phyloP scores from a whole-genome alignment of 2,888 invertebrate species.

The Helleia helle region DNA sequence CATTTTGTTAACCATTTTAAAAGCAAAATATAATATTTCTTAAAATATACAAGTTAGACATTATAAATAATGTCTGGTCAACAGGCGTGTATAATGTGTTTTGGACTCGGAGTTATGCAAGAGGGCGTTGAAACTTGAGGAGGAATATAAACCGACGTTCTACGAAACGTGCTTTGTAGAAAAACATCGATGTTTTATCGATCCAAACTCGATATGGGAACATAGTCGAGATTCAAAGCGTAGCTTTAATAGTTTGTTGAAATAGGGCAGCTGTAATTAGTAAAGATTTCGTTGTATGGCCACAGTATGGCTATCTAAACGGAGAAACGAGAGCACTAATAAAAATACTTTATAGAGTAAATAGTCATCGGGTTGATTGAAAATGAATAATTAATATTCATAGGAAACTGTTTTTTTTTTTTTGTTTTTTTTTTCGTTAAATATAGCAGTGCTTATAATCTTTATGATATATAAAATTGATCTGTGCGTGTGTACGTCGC shows the following conservation, averaged over 20 bases:
- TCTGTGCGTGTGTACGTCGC: too few species aligned
- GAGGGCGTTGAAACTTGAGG: conserved; percentile 51
- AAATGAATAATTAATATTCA: not conserved
- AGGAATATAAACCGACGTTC: conserved; percentile 36
- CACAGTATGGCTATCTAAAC: conserved; percentile 14
- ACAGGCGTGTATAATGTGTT: conserved; percentile 38
- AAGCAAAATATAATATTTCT: too few species aligned
- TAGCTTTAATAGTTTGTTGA: conserved; percentile 31
- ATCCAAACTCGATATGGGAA: conserved; percentile 55
- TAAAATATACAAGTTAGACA: too few species aligned
- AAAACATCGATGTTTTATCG: conserved; percentile 62
- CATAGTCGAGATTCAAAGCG: conserved; percentile 50
- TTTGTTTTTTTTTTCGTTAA: too few species aligned
- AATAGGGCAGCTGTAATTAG: conserved; percentile 23
- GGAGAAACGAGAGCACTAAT: conserved; percentile 2
- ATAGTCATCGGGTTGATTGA: not conserved
- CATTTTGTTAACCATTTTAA: too few species aligned
- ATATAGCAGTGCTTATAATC: too few species aligned
- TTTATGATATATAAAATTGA: too few species aligned
- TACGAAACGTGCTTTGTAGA: conserved; percentile 64
- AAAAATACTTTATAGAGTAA: not conserved
- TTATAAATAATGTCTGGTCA: conserved; percentile 47
- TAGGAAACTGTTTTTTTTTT: too few species aligned
- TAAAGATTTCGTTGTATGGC: conserved; percentile 22
- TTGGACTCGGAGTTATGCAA: conserved; percentile 50